A percentile compares a stretch with the other conserved stretches of the same genome.
These are phyloP conservation scores for Chaetodon trifascialis DNA, from an alignment of 2,113 vertebrate genomes.

Conservation along the genomic window DNA sequence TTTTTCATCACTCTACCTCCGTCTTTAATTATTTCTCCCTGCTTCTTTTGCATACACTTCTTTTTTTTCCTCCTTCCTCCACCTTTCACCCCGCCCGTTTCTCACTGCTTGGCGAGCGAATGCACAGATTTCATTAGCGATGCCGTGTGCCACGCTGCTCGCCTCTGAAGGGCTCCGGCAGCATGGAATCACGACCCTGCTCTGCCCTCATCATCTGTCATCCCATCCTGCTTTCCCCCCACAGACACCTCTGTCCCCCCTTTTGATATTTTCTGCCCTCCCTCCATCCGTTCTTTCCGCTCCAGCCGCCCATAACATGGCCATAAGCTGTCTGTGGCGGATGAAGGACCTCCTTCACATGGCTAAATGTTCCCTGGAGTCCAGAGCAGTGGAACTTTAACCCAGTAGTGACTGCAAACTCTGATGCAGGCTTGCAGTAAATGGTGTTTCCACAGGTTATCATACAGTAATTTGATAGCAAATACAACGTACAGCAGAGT, in stretches of 20 bases:
- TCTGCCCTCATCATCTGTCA: conserved; percentile 63
- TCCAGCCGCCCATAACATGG: conserved; percentile 53
- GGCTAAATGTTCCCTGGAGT: conserved; percentile 46
- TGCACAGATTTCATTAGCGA: conserved; percentile 68
- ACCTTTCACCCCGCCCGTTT: background rate
- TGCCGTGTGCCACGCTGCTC: conserved; percentile 39
- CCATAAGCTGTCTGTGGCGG: conserved; percentile 59
- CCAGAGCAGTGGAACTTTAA: conserved; percentile 36
- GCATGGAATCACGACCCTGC: conserved; percentile 49
- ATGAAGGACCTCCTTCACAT: conserved; percentile 51
- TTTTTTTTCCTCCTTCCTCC: background rate
- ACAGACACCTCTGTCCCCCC: background rate
- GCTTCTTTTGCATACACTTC: conserved; percentile 1
- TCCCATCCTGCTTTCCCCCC: background rate
- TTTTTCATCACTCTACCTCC: conserved; percentile 5
- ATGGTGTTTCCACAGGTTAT: background rate
- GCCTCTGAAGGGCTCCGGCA: conserved; percentile 30
- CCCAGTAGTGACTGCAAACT: conserved; percentile 18
- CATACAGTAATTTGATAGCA: background rate
- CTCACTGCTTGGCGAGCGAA: conserved; percentile 19
- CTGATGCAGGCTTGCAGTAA: background rate
- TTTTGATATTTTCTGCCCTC: conserved; percentile 30
- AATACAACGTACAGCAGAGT: background rate
- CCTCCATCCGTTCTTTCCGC: conserved; percentile 50
- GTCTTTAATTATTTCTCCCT: conserved; percentile 25